These are phyloP conservation scores for Bactericera cockerelli DNA, from an alignment of 1,140 invertebrate genomes.

Conservation along the genomic window DNA sequence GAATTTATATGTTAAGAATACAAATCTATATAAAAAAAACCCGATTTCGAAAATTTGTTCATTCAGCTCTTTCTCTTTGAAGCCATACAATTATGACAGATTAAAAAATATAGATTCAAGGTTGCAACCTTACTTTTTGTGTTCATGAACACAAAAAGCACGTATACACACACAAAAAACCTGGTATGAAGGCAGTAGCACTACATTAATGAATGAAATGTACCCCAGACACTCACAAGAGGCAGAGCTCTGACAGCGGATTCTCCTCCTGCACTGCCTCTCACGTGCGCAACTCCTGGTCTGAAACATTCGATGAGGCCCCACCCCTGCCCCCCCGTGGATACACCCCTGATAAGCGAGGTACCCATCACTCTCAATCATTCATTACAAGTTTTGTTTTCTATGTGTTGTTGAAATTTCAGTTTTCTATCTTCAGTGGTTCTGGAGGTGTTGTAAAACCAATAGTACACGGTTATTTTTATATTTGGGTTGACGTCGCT, in stretches of 20 bases:
- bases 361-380: not conserved
- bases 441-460: not conserved
- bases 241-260: conserved; percentile 35
- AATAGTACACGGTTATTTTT: conserved; percentile 9
- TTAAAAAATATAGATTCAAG: no score
- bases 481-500: no score
- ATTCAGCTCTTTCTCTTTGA: no score
- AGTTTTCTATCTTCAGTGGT: not conserved
- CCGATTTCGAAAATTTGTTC: no score
- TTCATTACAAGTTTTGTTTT: not conserved
- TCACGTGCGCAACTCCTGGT: conserved; percentile 40
- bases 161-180: conserved; percentile 19
- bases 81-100: no score
- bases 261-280: conserved; percentile 27
- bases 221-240: conserved; percentile 32
- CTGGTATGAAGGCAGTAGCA: conserved; percentile 38
- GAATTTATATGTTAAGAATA: no score
- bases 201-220: conserved; percentile 42
- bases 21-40: no score
- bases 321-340: conserved; percentile 43
- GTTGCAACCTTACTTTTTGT: no score
- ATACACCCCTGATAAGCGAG: conserved; percentile 33
- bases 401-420: not conserved
- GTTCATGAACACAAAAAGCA: no score
- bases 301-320: conserved; percentile 36